These are phyloP conservation scores for Zelostemma sp. DNA, from an alignment of 1,140 invertebrate species.

Conservation along the genomic window DNA sequence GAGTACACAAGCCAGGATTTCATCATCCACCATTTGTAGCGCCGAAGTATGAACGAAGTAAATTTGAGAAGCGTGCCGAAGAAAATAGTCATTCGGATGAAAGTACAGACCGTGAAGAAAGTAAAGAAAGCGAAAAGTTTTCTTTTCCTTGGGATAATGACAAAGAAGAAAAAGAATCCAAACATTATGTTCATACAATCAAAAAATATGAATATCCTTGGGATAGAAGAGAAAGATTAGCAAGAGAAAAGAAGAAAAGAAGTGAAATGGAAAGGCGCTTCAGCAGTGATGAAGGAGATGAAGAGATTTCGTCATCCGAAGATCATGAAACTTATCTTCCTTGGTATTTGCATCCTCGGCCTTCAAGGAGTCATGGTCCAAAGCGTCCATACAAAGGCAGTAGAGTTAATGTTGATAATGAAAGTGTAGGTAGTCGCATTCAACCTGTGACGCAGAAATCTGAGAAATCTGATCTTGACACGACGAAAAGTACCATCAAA, in stretches of 20 bases:
- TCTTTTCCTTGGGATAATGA: conserved; percentile 55
- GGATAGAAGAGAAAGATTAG: conserved; percentile 38
- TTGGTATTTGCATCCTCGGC: conserved; percentile 6
- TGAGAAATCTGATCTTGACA: background rate
- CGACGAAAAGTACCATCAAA: too few species aligned
- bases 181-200: conserved; percentile 38
- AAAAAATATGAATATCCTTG: conserved; percentile 44
- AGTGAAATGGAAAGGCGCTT: conserved; percentile 1
- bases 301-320: conserved; percentile 33
- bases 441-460: background rate
- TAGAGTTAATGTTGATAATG: background rate
- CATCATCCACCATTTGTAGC: conserved; percentile 56
- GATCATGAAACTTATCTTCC: conserved; percentile 19
- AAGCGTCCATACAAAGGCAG: background rate
- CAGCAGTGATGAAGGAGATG: conserved; percentile 18
- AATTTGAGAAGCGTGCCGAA: conserved; percentile 29
- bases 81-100: conserved; percentile 23
- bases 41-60: conserved; percentile 19
- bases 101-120: conserved; percentile 36
- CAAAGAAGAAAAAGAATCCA: conserved; percentile 32
- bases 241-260: conserved; percentile 19
- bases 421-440: background rate
- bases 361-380: conserved; percentile 20
- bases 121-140: conserved; percentile 41
- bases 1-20: conserved; percentile 60